These are phyloP conservation scores for Rhinatrema bivittatum DNA, from an alignment of 2,797 vertebrate genomes.

Conservation along the genomic window DNA sequence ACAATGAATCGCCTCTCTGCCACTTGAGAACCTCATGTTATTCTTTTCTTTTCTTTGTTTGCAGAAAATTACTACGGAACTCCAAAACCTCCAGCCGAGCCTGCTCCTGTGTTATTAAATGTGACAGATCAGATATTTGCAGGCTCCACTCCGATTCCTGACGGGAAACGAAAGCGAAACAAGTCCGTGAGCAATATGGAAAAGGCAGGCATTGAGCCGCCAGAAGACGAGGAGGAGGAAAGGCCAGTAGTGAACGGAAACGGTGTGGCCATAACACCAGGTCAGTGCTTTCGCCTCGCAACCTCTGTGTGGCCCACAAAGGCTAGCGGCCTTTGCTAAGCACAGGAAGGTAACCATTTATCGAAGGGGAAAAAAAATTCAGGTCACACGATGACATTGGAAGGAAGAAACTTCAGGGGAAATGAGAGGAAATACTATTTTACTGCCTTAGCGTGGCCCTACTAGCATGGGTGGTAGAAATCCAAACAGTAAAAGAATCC, in stretches of 20 bases:
- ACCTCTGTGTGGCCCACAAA: too few species aligned
- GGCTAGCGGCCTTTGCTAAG: too few species aligned
- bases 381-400: too few species aligned
- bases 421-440: too few species aligned
- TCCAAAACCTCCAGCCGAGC: slow-evolving; percentile 90
- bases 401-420: too few species aligned
- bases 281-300: too few species aligned
- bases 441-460: too few species aligned
- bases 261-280: slow-evolving; percentile 80
- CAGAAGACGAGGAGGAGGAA: slow-evolving; percentile 91
- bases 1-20: too few species aligned
- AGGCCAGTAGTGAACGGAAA: slow-evolving; percentile 88
- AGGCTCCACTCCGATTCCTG: slow-evolving; percentile 85
- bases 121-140: slow-evolving; percentile 93
- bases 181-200: slow-evolving; percentile 99
- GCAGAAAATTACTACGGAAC: slow-evolving; percentile 97
- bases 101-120: slow-evolving; percentile 84
- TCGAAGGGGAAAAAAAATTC: too few species aligned
- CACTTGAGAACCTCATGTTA: neutral
- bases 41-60: slow-evolving; percentile 18
- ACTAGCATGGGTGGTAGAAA: too few species aligned
- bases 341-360: too few species aligned
- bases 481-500: too few species aligned
- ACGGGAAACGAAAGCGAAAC: slow-evolving; percentile 93
- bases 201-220: slow-evolving; percentile 87